A percentile compares a stretch with the other conserved stretches of the same genome.
These are phyloP conservation scores for Sparus aurata DNA, from an alignment of 2,797 vertebrate species.

Conservation along the genomic window DNA sequence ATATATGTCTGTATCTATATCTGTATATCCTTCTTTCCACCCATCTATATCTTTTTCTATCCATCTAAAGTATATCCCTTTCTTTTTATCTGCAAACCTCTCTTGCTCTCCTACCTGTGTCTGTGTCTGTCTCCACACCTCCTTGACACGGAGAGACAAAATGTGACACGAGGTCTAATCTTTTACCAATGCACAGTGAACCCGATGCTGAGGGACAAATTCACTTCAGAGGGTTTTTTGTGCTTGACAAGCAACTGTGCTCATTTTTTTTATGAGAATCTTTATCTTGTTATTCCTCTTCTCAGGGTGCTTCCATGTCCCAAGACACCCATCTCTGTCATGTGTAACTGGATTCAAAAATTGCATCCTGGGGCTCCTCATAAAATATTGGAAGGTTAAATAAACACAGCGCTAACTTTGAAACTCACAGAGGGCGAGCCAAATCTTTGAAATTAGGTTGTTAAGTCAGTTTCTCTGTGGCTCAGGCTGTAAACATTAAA, in stretches of 20 bases:
- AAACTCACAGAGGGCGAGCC: background rate
- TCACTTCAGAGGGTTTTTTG: conserved; percentile 47
- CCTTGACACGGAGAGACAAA: conserved; percentile 37
- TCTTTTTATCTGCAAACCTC: conserved; percentile 18
- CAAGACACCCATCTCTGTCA: conserved; percentile 43
- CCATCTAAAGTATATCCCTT: background rate
- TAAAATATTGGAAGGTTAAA: conserved; percentile 45
- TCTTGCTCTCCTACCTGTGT: conserved; percentile 6
- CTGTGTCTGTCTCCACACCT: conserved; percentile 17
- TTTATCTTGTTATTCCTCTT: conserved; percentile 60
- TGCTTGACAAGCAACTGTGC: conserved; percentile 44
- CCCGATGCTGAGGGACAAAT: conserved; percentile 37
- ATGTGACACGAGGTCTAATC: conserved; percentile 43
- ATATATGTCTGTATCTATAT: no score
- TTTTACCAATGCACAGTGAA: conserved; percentile 39
- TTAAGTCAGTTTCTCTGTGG: conserved; percentile 17
- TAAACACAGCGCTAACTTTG: conserved; percentile 30
- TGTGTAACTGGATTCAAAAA: conserved; percentile 48
- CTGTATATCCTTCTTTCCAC: background rate
- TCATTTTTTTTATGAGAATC: conserved; percentile 31
- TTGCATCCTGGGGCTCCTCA: conserved; percentile 28
- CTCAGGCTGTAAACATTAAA: conserved; percentile 41
- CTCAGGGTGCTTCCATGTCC: conserved; percentile 35
- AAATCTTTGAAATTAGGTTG: conserved; percentile 25
- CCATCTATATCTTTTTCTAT: background rate